Evolutionary conservation across 2,113 vertebrate species (phyloP).

Genomic region (Oryzias melastigma): DNA sequence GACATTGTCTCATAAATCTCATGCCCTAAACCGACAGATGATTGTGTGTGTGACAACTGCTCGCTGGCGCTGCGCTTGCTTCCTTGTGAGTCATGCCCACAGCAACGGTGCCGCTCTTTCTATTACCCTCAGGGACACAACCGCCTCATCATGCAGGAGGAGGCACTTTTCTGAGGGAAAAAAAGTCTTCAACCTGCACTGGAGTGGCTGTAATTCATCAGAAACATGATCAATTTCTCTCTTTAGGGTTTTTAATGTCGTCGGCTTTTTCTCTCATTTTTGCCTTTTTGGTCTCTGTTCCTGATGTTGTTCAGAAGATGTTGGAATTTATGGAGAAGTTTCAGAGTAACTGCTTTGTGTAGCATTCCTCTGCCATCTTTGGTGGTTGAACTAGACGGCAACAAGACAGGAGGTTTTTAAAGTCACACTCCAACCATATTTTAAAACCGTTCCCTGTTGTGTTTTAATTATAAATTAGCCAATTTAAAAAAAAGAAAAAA

Average conservation of each 20-base stretch:
- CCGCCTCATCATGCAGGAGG: constrained; percentile 53
- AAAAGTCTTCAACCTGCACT: constrained; percentile 15
- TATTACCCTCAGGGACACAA: constrained; percentile 53
- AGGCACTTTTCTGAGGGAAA: constrained; percentile 43
- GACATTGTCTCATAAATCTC: constrained; percentile 13
- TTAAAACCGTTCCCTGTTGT: no score
- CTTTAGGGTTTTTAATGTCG: neutral
- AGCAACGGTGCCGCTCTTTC: constrained; percentile 47
- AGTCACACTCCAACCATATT: no score
- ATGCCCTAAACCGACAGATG: constrained; percentile 16
- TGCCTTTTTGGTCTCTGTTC: no score
- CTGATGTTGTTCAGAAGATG: no score
- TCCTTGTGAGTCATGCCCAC: constrained; percentile 33
- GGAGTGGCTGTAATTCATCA: constrained; percentile 5
- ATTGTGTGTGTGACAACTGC: constrained; percentile 30
- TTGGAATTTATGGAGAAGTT: no score
- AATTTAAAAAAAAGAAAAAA: no score
- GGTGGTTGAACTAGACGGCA: no score
- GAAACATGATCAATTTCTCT: neutral
- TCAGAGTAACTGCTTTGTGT: no score
- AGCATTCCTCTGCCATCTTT: no score
- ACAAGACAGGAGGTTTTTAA: no score
- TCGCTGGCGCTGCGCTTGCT: constrained; percentile 13
- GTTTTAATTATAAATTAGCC: no score
- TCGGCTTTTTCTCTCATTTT: no score